These are phyloP conservation scores for Myathropa florea DNA, from an alignment of 2,888 invertebrate species.

Conservation along the genomic window DNA sequence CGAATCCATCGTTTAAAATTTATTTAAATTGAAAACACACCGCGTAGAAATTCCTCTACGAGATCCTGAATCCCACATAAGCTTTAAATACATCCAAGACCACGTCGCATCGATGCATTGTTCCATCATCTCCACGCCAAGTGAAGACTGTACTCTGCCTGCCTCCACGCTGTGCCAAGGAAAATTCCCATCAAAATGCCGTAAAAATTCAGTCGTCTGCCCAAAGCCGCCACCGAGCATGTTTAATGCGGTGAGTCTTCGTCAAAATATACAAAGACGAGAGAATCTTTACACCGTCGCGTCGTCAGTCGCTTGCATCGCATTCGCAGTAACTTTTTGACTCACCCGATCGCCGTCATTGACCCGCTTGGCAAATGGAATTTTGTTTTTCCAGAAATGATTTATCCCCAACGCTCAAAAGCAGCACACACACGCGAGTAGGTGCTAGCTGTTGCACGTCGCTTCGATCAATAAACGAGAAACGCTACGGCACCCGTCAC, in stretches of 20 bases:
- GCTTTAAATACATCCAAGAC: background rate
- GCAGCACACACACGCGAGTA: background rate
- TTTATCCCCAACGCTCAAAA: slow-evolving; percentile 20
- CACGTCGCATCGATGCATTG: background rate
- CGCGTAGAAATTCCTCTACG: background rate
- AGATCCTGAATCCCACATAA: background rate
- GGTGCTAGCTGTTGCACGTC: background rate
- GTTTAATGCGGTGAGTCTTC: background rate
- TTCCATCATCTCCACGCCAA: background rate
- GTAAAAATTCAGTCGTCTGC: background rate
- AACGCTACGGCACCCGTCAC: background rate
- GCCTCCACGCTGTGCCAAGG: too few relatives aligned
- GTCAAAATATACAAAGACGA: background rate
- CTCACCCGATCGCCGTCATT: background rate
- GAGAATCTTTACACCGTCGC: background rate
- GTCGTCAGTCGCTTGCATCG: background rate
- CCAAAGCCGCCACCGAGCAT: background rate
- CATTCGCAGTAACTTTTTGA: background rate
- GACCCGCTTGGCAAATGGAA: slow-evolving; percentile 25
- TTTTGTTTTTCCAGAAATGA: slow-evolving; percentile 23
- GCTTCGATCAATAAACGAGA: slow-evolving; percentile 26
- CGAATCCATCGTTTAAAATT: background rate
- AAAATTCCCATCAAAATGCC: slow-evolving; percentile 11
- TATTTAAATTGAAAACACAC: background rate
- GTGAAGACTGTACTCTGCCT: too few relatives aligned